phyloP scores from a whole-genome alignment of 1,140 invertebrate species.

The Teleogryllus occipitalis region DNA sequence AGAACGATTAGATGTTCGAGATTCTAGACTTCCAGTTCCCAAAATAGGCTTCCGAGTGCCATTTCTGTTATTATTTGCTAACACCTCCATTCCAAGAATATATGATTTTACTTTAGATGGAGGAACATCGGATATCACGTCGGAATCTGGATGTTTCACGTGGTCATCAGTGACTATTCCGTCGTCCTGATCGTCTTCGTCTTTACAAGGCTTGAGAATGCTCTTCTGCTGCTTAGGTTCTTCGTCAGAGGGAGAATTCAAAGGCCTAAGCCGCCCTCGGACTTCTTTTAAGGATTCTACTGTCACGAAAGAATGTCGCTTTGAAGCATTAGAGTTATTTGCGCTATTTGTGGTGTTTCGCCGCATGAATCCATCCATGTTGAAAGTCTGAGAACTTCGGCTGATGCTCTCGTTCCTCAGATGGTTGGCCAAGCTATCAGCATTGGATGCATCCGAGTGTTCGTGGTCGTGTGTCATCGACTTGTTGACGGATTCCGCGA shows the following conservation, averaged over 20 bases:
- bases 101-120: constrained; percentile 34
- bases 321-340: neutral
- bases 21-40: constrained; percentile 48
- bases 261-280: constrained; percentile 40
- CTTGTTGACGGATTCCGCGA: neutral
- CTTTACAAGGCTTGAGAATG: constrained; percentile 17
- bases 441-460: neutral
- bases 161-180: constrained; percentile 37
- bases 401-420: neutral
- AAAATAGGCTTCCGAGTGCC: constrained; percentile 29
- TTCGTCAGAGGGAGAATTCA: constrained; percentile 14
- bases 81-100: constrained; percentile 37
- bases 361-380: neutral
- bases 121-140: constrained; percentile 21
- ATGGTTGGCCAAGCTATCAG: neutral
- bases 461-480: neutral
- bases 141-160: constrained; percentile 19
- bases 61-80: constrained; percentile 29
- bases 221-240: neutral
- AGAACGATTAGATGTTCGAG: constrained; percentile 36
- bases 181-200: constrained; percentile 34
- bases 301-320: constrained; percentile 41
- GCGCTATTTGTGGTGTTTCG: neutral
- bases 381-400: no score
- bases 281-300: constrained; percentile 50